Conservation (phyloP, 2,113 vertebrate species). For the Oreochromis tanganicae region DNA sequence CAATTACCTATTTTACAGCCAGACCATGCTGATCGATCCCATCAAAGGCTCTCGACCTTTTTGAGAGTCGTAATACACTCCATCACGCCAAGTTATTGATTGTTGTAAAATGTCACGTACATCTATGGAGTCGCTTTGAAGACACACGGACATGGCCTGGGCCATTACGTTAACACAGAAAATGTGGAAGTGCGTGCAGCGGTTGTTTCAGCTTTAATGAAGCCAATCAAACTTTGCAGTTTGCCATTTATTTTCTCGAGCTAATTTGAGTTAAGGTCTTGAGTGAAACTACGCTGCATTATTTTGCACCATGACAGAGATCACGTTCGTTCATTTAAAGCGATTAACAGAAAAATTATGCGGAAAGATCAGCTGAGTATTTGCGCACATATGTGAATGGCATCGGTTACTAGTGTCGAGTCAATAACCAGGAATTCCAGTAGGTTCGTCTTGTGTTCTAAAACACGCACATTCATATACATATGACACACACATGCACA, state of each 20-base stretch:
- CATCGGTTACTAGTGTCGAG: neutral
- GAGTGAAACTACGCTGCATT: neutral
- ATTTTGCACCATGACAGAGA: neutral
- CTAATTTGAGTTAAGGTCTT: neutral
- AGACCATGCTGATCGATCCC: slow-evolving; percentile 30
- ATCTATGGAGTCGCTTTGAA: neutral
- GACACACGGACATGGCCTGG: neutral
- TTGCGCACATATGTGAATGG: neutral
- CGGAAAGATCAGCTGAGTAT: neutral
- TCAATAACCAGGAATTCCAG: slow-evolving; percentile 20
- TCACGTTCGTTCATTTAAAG: neutral
- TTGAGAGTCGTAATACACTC: slow-evolving; percentile 19
- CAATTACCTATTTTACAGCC: slow-evolving; percentile 39
- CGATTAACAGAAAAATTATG: neutral
- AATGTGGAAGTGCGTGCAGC: neutral
- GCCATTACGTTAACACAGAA: neutral
- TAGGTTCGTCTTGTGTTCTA: slow-evolving; percentile 19
- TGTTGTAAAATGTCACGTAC: slow-evolving; percentile 22
- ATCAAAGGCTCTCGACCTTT: slow-evolving; percentile 48
- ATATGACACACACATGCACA: slow-evolving; percentile 1
- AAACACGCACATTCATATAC: neutral
- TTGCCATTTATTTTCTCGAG: neutral
- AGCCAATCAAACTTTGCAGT: neutral
- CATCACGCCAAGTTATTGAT: slow-evolving; percentile 38
- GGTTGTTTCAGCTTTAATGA: neutral